These are phyloP conservation scores for Aphidius gifuensis DNA, from an alignment of 1,140 invertebrate genomes.

Conservation along the genomic window DNA sequence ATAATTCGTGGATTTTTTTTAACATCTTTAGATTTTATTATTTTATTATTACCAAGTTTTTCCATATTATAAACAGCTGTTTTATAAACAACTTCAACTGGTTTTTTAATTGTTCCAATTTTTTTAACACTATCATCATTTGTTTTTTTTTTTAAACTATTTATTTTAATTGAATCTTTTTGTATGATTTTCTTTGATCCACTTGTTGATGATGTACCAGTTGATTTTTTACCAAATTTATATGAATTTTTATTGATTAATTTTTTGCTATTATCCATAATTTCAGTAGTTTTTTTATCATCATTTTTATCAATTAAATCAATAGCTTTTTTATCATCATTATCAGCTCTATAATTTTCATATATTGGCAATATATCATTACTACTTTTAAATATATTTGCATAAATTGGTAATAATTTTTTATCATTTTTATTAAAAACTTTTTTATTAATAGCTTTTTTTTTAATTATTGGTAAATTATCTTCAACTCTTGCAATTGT, in stretches of 20 bases:
- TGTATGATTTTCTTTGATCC: neutral
- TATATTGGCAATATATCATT: slow-evolving; percentile 22
- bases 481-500: slow-evolving; percentile 34
- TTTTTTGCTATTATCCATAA: slow-evolving; percentile 4
- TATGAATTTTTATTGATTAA: slow-evolving; percentile 6
- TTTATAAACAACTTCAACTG: slow-evolving; percentile 43
- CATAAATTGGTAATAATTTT: slow-evolving; percentile 22
- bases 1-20: slow-evolving; percentile 35
- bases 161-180: slow-evolving; percentile 1
- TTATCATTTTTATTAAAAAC: neutral
- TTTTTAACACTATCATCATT: neutral
- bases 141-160: neutral
- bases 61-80: slow-evolving; percentile 47
- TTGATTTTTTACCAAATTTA: neutral
- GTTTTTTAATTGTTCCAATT: slow-evolving; percentile 34
- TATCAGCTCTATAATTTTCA: slow-evolving; percentile 23
- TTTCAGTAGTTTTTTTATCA: neutral
- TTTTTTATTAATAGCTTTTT: slow-evolving; percentile 17
- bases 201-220: neutral
- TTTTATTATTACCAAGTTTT: slow-evolving; percentile 32
- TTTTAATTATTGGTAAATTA: slow-evolving; percentile 19
- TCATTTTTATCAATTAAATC: neutral
- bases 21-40: slow-evolving; percentile 29
- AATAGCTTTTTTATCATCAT: slow-evolving; percentile 1
- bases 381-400: slow-evolving; percentile 20